Evolutionary conservation across 35 echinoderm and acorn worm species (phyloP), one percentile per base, ranked within the genome.

Genomic region (Acanthaster planci): DNA sequence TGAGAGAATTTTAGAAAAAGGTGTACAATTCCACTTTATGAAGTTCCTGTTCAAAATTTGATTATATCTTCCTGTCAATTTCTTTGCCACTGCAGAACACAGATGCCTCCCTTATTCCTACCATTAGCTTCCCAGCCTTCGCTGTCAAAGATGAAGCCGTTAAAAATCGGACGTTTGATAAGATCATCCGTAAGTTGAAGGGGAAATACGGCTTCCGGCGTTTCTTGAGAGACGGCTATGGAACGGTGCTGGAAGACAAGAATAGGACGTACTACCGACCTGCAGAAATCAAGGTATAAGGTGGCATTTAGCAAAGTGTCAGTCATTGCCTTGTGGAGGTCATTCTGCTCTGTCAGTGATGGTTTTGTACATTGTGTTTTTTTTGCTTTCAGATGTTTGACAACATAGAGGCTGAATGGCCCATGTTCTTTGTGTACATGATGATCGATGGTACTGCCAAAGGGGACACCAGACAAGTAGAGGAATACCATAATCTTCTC

Each of bases 81-180:
- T 30, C 37, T 85, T 47, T 39, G 1, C 23, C 34, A 38, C 23
- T 54, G 52, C 80, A 98, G 95, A 98, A 98, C 50, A 98, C 91
- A 60, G 95, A 98, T 94, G 95, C 95, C 51, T 85, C 95, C 18
- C 67, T 98, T 16, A 86, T 98, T 19, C 80, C 91, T 15, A 88
- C 77, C 7, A 39, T 90, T 53, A 98, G 95, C 76, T 98, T 98
- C 77, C 95, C 95, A 39, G 92, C 95, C 2, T 98, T 98, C 91
- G 91, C 95, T 18, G 53, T 98, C 12, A 85, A 93, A 39, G 58
- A 90, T 32, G 44, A 80, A 30, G 51, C 82, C 30, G 64, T 98
- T 7, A 67, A 40, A 4, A 40, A 57, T 1, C 54, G 67, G 51
- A 91, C 95, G 15, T 31, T 88, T 59, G 88, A 91, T 5, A 98